These are phyloP conservation scores for Excalfactoria chinensis DNA, from an alignment of 2,113 vertebrate species.

Conservation along the genomic window DNA sequence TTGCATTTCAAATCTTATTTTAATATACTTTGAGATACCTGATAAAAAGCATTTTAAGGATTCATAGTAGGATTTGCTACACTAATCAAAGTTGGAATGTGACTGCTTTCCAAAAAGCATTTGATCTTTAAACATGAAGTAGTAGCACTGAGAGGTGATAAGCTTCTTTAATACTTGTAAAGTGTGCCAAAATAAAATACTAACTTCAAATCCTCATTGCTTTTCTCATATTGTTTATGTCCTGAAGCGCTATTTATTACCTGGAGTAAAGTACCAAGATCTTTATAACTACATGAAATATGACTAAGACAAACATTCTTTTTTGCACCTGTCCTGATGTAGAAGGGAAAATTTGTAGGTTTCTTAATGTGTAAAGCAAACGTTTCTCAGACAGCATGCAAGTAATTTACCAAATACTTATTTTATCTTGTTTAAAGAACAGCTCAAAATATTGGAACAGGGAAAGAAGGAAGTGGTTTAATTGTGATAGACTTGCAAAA, in stretches of 20 bases:
- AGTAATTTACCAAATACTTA: not conserved
- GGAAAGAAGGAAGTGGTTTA: not conserved
- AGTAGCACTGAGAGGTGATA: not conserved
- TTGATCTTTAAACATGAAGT: conserved; percentile 13
- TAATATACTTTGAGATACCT: not conserved
- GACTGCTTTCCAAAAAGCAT: not conserved
- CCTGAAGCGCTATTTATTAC: not conserved
- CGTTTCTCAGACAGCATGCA: not conserved
- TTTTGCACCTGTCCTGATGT: not conserved
- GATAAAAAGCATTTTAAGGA: not conserved
- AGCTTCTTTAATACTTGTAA: not conserved
- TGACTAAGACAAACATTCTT: not conserved
- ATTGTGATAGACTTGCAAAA: not conserved
- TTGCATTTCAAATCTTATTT: not conserved
- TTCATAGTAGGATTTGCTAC: not conserved
- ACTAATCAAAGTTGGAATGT: not conserved
- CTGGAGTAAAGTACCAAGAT: not conserved
- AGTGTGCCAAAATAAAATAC: conserved; percentile 5
- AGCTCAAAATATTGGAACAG: not conserved
- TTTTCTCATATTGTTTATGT: not conserved
- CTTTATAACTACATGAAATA: not conserved
- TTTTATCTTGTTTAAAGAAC: not conserved
- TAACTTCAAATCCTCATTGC: not conserved
- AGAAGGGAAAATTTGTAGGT: not conserved
- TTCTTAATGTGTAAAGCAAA: not conserved